phyloP scores from a whole-genome alignment of 2,113 vertebrate genomes.

The Motacilla alba region DNA sequence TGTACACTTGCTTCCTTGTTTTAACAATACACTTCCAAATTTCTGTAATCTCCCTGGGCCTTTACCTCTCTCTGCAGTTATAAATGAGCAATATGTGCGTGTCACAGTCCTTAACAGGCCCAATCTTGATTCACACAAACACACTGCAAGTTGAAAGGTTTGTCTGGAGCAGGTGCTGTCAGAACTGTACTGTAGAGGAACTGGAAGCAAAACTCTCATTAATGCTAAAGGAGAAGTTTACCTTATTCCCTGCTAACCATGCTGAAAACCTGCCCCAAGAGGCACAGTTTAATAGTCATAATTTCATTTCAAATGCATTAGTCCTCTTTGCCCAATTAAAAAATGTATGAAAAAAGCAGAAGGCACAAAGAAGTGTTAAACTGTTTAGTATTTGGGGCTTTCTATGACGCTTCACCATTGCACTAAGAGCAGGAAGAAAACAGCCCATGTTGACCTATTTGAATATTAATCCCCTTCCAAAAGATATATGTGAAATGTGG shows the following conservation, averaged over 20 bases:
- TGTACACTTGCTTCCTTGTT: background rate
- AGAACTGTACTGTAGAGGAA: background rate
- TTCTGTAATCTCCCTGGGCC: background rate
- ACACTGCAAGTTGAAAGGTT: background rate
- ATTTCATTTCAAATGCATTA: slow-evolving; percentile 30
- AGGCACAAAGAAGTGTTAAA: background rate
- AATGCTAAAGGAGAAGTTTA: background rate
- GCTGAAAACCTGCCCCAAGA: background rate
- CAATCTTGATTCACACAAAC: background rate
- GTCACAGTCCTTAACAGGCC: background rate
- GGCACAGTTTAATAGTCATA: background rate
- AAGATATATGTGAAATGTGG: background rate
- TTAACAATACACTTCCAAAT: background rate
- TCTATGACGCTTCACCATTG: background rate
- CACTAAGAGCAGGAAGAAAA: background rate
- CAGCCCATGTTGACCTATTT: background rate
- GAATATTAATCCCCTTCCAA: background rate
- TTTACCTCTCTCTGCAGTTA: background rate
- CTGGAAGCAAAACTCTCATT: background rate
- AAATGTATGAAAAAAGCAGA: background rate
- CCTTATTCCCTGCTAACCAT: background rate
- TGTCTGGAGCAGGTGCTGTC: background rate
- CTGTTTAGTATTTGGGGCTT: background rate
- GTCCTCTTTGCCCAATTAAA: slow-evolving; percentile 21
- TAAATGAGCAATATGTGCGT: background rate